Evolutionary conservation across 1,140 invertebrate species (phyloP), one percentile per base, ranked within the genome.

Genomic region (Diorhabda sublineata): DNA sequence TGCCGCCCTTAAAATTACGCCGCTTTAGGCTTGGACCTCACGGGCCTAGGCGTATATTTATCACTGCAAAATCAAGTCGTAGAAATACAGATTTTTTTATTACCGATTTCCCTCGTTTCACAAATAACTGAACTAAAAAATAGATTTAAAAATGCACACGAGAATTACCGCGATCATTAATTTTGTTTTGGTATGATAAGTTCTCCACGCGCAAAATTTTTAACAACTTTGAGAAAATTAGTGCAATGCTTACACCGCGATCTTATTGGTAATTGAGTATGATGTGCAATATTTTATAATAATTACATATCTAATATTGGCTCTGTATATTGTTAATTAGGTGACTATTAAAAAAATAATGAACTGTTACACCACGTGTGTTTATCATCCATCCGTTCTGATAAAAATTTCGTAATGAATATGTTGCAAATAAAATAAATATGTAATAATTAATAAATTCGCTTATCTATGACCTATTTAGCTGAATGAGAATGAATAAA

Each of bases 331-430:
- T 52, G n/a, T 6, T 52, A 52, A 52, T 52, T 52, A 52, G 47
- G 4, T 52, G 47, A 52, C 4, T 52, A 52, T 52, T 52, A 52
- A 52, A 52, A 52, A 52, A 52, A 52, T 52, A 52, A 52, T 52
- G 47, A 2, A 8, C n/a, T 52, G 3, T 52, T 52, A 8, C 47
- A n/a, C 47, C 47, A 52, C 47, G 47, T 52, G 47, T 52, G 47
- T 52, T 52, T 52, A 52, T 52, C 47, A 52, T 52, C 47, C 47
- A 52, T 52, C 47, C 47, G 47, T n/a, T 52, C 47, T 52, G 47
- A 52, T 52, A 52, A 52, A 52, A 52, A 52, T 52, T 52, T 52
- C 47, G 47, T 52, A 52, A 52, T 52, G 47, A 52, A 3, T 52
- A 52, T 52, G 47, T 52, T 52, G 47, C 47, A 52, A 52, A 52